Evolutionary conservation across 92 coral and sea anemone species (phyloP), one percentile per base, ranked within the genome.

Genomic region (Palythoa heliodiscus): DNA sequence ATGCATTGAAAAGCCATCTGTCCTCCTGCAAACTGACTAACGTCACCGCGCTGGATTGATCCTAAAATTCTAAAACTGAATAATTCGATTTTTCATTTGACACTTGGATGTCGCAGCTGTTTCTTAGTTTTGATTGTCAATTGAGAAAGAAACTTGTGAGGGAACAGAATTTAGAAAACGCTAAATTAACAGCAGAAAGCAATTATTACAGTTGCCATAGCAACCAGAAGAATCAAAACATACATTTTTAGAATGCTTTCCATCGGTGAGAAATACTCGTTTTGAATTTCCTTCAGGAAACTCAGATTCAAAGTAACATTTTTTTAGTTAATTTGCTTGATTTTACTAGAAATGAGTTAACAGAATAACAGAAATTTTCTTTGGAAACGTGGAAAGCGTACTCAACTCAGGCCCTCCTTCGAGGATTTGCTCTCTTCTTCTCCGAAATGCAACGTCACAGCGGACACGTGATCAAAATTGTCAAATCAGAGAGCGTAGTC

Each of bases 401-500:
- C 70, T 55, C 82, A 19, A 50, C 52, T 77, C 48, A 22, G 74
- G 22, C 63, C 39, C 19, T 52, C 48, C 47, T 75, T 25, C n/a
- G 35, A 35, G 16, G 38, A 15, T 79, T 22, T 22, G 12, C 61
- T 74, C 78, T 50, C 58, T 50, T 50, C 43, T 74, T 53, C 4
- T 1, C 7, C 39, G 12, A 48, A 66, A 68, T 70, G 11, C 17
- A 68, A 80, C 70, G 84, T 80, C 84, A 80, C 74, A 80, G 73
- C 55, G 10, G 48, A 20, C 84, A 80, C 84, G 84, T 80, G 84
- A 11, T 66, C 35, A 64, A 48, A 40, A 14, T 66, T 64, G 37
- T 63, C 84, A 74, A 80, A 80, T 80, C 84, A 48, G 61, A 80
- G 43, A 24, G 47, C 15, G 48, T 12, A 29, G 84, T 80, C 73